These are phyloP conservation scores for Alouatta palliata DNA, from an alignment of 2,113 vertebrate genomes.

Conservation along the genomic window DNA sequence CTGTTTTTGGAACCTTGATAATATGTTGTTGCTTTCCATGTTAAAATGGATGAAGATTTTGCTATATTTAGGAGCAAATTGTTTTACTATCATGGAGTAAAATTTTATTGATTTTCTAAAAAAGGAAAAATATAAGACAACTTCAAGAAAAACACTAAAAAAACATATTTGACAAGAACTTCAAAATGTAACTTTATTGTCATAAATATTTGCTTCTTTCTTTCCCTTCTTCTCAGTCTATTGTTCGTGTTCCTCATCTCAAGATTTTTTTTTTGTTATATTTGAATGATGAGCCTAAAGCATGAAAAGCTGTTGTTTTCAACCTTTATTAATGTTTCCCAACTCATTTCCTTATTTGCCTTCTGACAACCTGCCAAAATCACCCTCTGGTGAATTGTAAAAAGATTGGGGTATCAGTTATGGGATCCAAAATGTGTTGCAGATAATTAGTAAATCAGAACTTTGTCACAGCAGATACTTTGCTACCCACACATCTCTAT, in stretches of 20 bases:
- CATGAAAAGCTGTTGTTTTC: constrained; percentile 79
- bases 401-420: constrained; percentile 78
- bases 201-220: constrained; percentile 7
- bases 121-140: constrained; percentile 3
- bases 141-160: not conserved
- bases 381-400: constrained; percentile 80
- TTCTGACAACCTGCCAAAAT: constrained; percentile 83
- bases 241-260: constrained; percentile 71
- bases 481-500: constrained; percentile 78
- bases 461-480: constrained; percentile 81
- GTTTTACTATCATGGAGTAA: not conserved
- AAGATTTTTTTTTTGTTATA: constrained; percentile 62
- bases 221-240: not conserved
- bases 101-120: not conserved
- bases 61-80: not conserved
- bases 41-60: constrained; percentile 41
- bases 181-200: constrained; percentile 44
- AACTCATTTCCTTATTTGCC: constrained; percentile 78
- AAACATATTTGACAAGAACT: constrained; percentile 51
- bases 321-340: constrained; percentile 83
- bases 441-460: constrained; percentile 82
- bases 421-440: constrained; percentile 75
- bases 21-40: constrained; percentile 37
- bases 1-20: constrained; percentile 14
- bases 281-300: constrained; percentile 76